These are phyloP conservation scores for Elmis aenea DNA, from an alignment of 2,888 invertebrate species.

Conservation along the genomic window DNA sequence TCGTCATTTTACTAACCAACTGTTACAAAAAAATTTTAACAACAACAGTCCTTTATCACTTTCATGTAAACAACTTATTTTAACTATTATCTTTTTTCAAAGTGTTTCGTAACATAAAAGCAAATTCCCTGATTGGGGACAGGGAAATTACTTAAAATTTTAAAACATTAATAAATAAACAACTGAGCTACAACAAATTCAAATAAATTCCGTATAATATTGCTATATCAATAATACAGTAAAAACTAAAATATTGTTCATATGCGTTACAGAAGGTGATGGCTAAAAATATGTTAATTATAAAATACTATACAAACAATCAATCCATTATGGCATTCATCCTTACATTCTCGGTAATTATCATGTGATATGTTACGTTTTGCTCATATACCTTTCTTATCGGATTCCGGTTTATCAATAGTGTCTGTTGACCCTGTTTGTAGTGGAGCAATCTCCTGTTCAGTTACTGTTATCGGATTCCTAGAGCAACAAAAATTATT, in stretches of 20 bases:
- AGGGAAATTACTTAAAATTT: no score
- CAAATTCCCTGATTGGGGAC: no score
- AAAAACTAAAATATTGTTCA: slow-evolving; percentile 26
- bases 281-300: slow-evolving; percentile 37
- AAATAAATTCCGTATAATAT: slow-evolving; percentile 22
- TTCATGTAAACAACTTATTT: no score
- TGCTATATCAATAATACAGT: slow-evolving; percentile 39
- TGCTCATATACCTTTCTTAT: slow-evolving; percentile 20
- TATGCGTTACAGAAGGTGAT: slow-evolving; percentile 27
- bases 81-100: no score
- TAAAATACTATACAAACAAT: slow-evolving; percentile 39
- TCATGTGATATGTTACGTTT: slow-evolving; percentile 39
- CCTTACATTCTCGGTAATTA: slow-evolving; percentile 34
- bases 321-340: slow-evolving; percentile 37
- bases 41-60: no score
- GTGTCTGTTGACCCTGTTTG: slow-evolving; percentile 15
- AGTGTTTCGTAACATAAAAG: no score
- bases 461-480: slow-evolving; percentile 9
- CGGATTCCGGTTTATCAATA: slow-evolving; percentile 15
- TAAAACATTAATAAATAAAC: no score
- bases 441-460: slow-evolving; percentile 10
- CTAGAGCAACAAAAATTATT: slow-evolving; percentile 5
- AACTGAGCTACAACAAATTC: not conserved
- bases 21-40: no score
- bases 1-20: no score